Evolutionary conservation across 1,140 invertebrate genomes (phyloP).

Genomic region (Saccostrea glomerata): DNA sequence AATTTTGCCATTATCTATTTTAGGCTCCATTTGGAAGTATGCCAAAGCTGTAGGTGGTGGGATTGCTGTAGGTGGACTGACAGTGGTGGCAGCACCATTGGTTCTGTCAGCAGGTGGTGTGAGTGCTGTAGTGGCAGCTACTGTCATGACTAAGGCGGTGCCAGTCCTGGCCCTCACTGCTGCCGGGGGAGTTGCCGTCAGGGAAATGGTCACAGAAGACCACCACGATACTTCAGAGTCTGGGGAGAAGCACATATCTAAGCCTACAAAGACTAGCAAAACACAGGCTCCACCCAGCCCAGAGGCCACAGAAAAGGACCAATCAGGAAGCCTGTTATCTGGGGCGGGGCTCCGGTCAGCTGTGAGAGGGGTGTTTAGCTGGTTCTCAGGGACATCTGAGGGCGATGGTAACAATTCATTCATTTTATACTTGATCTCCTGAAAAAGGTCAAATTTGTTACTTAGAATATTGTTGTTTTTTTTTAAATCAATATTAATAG

Average conservation of each 20-base stretch:
- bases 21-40: not conserved
- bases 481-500: too few relatives aligned
- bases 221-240: not conserved
- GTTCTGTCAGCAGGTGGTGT: not conserved
- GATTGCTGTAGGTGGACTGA: not conserved
- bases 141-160: not conserved
- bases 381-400: not conserved
- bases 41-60: not conserved
- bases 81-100: not conserved
- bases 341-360: not conserved
- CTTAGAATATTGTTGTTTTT: too few relatives aligned
- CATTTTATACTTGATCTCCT: too few relatives aligned
- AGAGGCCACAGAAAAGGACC: not conserved
- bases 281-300: not conserved
- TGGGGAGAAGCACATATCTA: not conserved
- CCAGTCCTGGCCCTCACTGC: not conserved
- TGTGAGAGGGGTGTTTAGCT: not conserved
- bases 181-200: not conserved
- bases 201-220: not conserved
- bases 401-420: too few relatives aligned
- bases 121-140: not conserved
- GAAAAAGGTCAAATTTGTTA: too few relatives aligned
- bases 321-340: not conserved
- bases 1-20: not conserved
- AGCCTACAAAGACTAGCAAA: not conserved